Evolutionary conservation across 2,113 vertebrate genomes (phyloP).

Genomic region (Rostratula benghalensis): DNA sequence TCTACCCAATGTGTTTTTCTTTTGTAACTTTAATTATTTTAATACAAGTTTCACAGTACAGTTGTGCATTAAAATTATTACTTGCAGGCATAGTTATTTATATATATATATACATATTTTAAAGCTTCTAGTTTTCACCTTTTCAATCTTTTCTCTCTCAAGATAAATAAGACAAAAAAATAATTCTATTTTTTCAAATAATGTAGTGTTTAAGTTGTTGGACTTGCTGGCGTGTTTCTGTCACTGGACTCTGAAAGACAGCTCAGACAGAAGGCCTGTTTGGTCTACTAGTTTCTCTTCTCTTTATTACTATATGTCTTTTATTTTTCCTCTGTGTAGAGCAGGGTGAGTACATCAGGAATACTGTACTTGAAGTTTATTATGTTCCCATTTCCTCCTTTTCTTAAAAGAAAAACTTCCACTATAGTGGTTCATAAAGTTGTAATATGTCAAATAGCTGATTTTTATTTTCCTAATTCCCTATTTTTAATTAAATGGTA

Average conservation of each 20-base stretch:
- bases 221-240: neutral
- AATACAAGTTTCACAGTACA: neutral
- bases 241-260: neutral
- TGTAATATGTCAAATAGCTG: neutral
- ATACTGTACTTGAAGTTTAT: neutral
- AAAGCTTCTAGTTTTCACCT: neutral
- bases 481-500: neutral
- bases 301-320: neutral
- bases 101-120: neutral
- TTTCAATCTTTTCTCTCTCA: neutral
- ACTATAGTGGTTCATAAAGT: neutral
- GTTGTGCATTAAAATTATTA: neutral
- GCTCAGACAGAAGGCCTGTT: neutral
- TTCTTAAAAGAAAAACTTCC: neutral
- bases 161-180: neutral
- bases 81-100: neutral
- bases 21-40: neutral
- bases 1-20: neutral
- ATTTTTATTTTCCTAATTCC: neutral
- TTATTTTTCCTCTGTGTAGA: neutral
- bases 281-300: neutral
- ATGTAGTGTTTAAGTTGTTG: neutral
- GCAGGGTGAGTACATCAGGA: fast-evolving
- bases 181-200: neutral
- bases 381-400: neutral